phyloP scores from a whole-genome alignment of 2,888 invertebrate species.

The Netelia melanura region DNA sequence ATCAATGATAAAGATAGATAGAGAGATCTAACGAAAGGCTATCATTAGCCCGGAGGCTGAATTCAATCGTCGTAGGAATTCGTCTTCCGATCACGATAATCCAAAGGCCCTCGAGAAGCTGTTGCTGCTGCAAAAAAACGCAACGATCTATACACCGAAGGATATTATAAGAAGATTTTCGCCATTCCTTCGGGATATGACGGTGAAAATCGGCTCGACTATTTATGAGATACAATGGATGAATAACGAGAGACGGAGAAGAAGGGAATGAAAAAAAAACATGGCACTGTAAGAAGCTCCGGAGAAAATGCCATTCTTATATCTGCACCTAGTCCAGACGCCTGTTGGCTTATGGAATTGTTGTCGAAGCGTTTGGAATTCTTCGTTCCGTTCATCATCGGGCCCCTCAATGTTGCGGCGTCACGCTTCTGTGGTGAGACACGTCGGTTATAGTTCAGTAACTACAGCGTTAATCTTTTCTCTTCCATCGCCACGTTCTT shows the following conservation, averaged over 20 bases:
- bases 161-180: constrained; percentile 64
- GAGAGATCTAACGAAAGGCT: constrained; percentile 58
- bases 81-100: constrained; percentile 53
- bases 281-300: constrained; percentile 65
- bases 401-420: constrained; percentile 58
- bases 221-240: constrained; percentile 52
- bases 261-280: constrained; percentile 20
- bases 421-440: constrained; percentile 48
- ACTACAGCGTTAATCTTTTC: constrained; percentile 32
- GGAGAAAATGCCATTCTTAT: constrained; percentile 48
- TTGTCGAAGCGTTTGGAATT: constrained; percentile 74
- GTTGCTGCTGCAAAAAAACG: constrained; percentile 5
- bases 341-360: constrained; percentile 56
- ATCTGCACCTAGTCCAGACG: constrained; percentile 62
- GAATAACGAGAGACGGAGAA: constrained; percentile 31
- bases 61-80: constrained; percentile 62
- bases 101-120: constrained; percentile 49
- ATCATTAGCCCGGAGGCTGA: constrained; percentile 65
- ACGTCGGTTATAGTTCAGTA: constrained; percentile 45
- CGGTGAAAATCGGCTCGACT: constrained; percentile 55
- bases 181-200: constrained; percentile 44
- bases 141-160: constrained; percentile 17
- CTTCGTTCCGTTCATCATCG: constrained; percentile 68
- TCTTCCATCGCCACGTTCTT: background rate
- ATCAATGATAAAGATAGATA: constrained; percentile 22